These are phyloP conservation scores for Linhomoeus sp. DNA, from an alignment of 2,888 invertebrate species.

Conservation along the genomic window DNA sequence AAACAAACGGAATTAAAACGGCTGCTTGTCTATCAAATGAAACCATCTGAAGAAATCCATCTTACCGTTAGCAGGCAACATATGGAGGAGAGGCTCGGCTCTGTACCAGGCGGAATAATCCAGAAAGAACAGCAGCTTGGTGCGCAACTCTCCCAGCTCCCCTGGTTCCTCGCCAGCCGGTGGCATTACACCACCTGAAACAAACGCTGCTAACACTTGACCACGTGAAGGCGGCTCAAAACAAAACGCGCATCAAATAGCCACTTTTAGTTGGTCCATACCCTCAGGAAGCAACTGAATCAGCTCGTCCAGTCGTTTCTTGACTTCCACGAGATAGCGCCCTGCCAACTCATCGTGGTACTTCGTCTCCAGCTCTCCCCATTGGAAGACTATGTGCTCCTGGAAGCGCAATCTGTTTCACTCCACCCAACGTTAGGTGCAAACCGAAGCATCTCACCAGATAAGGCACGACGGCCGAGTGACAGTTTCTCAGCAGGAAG, in stretches of 20 bases:
- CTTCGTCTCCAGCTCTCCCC: constrained; percentile 61
- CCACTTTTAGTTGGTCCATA: constrained; percentile 7
- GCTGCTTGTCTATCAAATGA: not conserved
- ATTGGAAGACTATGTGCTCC: constrained; percentile 74
- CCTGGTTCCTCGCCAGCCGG: constrained; percentile 32
- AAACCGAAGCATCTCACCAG: constrained; percentile 36
- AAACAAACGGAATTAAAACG: not conserved
- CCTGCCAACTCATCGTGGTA: constrained; percentile 78
- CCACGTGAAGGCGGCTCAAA: not conserved
- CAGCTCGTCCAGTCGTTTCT: constrained; percentile 29
- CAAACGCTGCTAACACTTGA: not conserved
- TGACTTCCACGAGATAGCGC: constrained; percentile 57
- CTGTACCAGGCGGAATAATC: constrained; percentile 59
- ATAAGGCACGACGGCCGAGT: constrained; percentile 64
- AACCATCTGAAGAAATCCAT: no score
- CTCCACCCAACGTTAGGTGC: not conserved
- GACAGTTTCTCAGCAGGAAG: constrained; percentile 56
- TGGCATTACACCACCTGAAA: constrained; percentile 27
- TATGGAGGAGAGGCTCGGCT: constrained; percentile 63
- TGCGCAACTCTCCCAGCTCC: constrained; percentile 38
- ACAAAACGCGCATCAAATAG: not conserved
- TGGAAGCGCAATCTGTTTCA: constrained; percentile 15
- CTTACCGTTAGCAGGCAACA: no score
- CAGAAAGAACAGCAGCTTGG: constrained; percentile 54
- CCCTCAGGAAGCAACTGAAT: constrained; percentile 25